Percentiles rank a stretch among this genome's conserved stretches.
phyloP scores from a whole-genome alignment of 2,888 invertebrate species.

The Didymodactylos carnosus region DNA sequence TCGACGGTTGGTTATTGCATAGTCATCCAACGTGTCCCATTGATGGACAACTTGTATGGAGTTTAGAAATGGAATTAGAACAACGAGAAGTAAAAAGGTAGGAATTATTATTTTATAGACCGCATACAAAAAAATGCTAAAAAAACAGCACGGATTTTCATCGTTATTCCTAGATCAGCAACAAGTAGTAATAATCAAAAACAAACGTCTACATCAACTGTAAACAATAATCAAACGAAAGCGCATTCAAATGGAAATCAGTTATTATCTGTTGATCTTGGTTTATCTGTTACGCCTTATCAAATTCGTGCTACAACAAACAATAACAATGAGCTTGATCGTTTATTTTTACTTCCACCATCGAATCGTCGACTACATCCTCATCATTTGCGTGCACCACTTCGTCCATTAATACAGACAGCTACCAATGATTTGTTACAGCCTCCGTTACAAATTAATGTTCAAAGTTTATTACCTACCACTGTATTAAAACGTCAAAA shows the following conservation, averaged over 20 bases:
- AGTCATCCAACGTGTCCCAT: constrained; percentile 30
- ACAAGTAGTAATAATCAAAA: neutral
- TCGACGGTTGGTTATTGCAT: constrained; percentile 30
- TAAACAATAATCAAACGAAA: too few relatives aligned
- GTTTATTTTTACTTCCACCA: neutral
- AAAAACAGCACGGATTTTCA: too few relatives aligned
- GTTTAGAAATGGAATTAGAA: constrained; percentile 9
- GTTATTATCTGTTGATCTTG: neutral
- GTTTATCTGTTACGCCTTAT: neutral
- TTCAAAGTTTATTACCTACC: neutral
- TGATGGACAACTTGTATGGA: constrained; percentile 25
- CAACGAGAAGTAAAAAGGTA: constrained; percentile 6
- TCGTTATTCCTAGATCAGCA: neutral
- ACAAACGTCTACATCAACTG: neutral
- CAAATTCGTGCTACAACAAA: neutral
- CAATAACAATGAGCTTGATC: too few relatives aligned
- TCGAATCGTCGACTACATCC: neutral
- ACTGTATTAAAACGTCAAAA: too few relatives aligned
- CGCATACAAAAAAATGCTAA: too few relatives aligned
- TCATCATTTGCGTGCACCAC: neutral
- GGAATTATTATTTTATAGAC: neutral
- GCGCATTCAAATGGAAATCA: neutral
- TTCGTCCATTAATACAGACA: neutral
- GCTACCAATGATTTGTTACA: neutral
- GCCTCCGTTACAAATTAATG: neutral